These are phyloP conservation scores for Pseudopipra pipra DNA, from an alignment of 2,113 vertebrate genomes.

Conservation along the genomic window DNA sequence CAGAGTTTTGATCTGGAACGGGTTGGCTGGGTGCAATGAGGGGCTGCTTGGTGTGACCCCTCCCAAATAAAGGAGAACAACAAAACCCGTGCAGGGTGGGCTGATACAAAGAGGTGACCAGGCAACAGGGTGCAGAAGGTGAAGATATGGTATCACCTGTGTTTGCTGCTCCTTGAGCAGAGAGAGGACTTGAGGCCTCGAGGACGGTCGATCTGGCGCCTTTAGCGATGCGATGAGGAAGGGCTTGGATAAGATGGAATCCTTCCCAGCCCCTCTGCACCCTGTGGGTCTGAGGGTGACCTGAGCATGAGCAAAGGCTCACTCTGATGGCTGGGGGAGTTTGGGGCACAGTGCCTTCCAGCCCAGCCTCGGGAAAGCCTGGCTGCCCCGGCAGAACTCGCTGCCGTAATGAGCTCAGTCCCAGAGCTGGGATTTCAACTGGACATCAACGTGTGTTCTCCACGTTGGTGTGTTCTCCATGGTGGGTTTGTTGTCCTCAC, in stretches of 20 bases:
- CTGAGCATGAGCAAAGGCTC: background rate
- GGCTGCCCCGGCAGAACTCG: background rate
- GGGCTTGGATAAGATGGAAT: background rate
- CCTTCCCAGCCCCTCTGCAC: background rate
- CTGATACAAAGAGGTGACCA: background rate
- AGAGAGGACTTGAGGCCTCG: fast-evolving
- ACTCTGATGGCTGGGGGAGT: background rate
- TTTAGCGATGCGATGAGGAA: background rate
- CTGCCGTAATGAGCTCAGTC: background rate
- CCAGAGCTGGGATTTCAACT: background rate
- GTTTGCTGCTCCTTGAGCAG: background rate
- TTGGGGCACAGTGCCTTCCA: background rate
- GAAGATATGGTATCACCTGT: fast-evolving
- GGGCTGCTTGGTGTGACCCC: background rate
- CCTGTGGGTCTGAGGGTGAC: fast-evolving
- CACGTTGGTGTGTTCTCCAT: background rate
- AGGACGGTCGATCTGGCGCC: fast-evolving
- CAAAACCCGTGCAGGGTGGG: background rate
- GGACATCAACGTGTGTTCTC: background rate
- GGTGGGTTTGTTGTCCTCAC: fast-evolving
- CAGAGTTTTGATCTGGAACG: background rate
- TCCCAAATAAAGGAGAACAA: background rate
- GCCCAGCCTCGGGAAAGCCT: background rate
- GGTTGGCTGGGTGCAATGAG: background rate
- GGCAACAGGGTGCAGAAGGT: background rate